Conservation (phyloP, 2,113 vertebrate genomes). For the Sciurus niger region DNA sequence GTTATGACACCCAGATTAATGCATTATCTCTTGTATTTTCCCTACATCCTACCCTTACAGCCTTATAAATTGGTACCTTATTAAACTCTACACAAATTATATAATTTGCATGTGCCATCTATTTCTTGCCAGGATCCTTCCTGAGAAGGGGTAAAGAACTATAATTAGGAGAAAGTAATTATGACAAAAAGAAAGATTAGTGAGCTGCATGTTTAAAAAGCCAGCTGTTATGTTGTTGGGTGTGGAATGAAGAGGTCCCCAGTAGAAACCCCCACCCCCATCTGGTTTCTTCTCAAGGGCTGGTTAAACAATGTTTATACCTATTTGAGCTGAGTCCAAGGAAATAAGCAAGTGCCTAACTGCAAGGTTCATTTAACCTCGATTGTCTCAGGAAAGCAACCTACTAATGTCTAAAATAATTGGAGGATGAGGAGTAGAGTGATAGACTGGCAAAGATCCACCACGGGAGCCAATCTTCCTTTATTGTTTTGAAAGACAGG, state of each 20-base stretch:
- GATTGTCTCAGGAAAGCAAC: conserved; percentile 24
- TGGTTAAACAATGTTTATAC: conserved; percentile 29
- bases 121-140: conserved; percentile 24
- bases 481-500: conserved; percentile 55
- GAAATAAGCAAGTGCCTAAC: conserved; percentile 14
- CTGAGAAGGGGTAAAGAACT: conserved; percentile 48
- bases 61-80: conserved; percentile 54
- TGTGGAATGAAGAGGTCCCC: background rate
- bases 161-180: conserved; percentile 50
- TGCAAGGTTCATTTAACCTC: background rate
- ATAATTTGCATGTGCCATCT: background rate
- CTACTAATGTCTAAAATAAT: conserved; percentile 50
- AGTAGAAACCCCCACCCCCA: background rate
- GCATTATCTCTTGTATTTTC: background rate
- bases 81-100: conserved; percentile 2
- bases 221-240: background rate
- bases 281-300: conserved; percentile 21
- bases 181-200: background rate
- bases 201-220: background rate
- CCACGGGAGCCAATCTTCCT: background rate
- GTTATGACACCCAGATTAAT: background rate
- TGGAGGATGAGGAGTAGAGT: background rate
- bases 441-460: conserved; percentile 31
- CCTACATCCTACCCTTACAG: background rate
- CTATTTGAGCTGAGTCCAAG: conserved; percentile 40